A percentile compares a stretch with the other conserved stretches of the same genome.
phyloP scores from a whole-genome alignment of 2,888 invertebrate genomes.

The Athripsodes cinereus region DNA sequence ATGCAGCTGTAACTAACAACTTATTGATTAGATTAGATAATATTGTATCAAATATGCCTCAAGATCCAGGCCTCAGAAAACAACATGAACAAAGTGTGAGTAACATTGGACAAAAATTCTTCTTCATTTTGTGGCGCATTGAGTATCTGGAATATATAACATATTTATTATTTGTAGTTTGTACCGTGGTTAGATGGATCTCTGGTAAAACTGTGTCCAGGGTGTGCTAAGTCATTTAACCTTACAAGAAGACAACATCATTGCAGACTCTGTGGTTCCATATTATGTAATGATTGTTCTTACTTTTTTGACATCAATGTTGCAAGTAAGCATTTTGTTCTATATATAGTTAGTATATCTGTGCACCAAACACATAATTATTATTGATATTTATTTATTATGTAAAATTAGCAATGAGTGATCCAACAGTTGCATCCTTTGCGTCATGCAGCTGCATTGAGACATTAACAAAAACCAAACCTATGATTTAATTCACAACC shows the following conservation, averaged over 20 bases:
- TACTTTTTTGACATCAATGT: slow-evolving; percentile 71
- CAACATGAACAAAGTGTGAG: slow-evolving; percentile 62
- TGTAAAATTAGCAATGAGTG: no score
- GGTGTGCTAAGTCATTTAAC: slow-evolving; percentile 84
- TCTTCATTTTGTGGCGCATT: no score
- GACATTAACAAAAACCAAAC: neutral
- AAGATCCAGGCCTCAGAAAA: slow-evolving; percentile 65
- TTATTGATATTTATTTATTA: no score
- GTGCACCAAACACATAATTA: no score
- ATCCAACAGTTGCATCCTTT: no score
- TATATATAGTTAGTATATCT: no score
- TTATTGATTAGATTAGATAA: slow-evolving; percentile 90
- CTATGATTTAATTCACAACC: neutral
- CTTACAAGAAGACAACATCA: slow-evolving; percentile 89
- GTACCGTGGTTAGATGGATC: slow-evolving; percentile 94
- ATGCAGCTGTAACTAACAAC: slow-evolving; percentile 93
- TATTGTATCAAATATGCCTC: slow-evolving; percentile 74
- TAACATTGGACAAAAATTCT: slow-evolving; percentile 13
- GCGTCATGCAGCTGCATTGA: no score
- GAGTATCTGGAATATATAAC: no score
- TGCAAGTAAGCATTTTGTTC: slow-evolving; percentile 57
- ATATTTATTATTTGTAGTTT: slow-evolving; percentile 36
- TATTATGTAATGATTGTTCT: slow-evolving; percentile 91
- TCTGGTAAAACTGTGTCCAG: slow-evolving; percentile 84
- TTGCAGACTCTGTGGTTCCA: slow-evolving; percentile 89